phyloP scores from a whole-genome alignment of 2,113 vertebrate species.

The Eurystomus gularis region DNA sequence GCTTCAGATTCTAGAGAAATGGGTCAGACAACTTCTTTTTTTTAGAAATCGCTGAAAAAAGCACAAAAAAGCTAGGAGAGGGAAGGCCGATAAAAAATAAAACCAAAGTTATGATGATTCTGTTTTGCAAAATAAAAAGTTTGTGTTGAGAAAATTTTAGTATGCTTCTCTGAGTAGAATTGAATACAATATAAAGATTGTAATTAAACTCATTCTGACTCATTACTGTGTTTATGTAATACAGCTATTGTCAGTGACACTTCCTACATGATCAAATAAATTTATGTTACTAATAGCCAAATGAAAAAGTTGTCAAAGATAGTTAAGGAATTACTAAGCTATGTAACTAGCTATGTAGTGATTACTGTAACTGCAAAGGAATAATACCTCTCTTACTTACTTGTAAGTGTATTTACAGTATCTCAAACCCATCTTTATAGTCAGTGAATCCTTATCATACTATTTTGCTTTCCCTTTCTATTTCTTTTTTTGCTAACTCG shows the following conservation, averaged over 20 bases:
- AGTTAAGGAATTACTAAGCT: neutral
- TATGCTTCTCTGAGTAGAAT: neutral
- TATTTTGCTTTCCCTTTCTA: neutral
- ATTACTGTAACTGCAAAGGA: neutral
- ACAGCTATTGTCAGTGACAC: neutral
- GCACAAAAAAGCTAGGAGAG: rapidly evolving
- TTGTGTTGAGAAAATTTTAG: neutral
- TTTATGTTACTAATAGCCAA: neutral
- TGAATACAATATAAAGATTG: neutral
- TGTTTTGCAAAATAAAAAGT: neutral
- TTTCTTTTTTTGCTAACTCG: neutral
- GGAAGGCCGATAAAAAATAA: neutral
- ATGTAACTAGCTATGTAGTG: neutral
- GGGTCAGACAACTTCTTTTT: neutral
- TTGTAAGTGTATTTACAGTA: neutral
- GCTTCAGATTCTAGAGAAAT: neutral
- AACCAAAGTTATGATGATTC: neutral
- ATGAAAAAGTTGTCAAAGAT: neutral
- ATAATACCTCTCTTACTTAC: neutral
- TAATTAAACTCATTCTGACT: neutral
- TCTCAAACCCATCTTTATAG: neutral
- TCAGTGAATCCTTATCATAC: neutral
- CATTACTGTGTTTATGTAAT: neutral
- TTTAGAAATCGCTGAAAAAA: neutral
- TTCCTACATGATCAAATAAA: neutral